These are phyloP conservation scores for Plagodis pulveraria DNA, from an alignment of 2,888 invertebrate species.

Conservation along the genomic window DNA sequence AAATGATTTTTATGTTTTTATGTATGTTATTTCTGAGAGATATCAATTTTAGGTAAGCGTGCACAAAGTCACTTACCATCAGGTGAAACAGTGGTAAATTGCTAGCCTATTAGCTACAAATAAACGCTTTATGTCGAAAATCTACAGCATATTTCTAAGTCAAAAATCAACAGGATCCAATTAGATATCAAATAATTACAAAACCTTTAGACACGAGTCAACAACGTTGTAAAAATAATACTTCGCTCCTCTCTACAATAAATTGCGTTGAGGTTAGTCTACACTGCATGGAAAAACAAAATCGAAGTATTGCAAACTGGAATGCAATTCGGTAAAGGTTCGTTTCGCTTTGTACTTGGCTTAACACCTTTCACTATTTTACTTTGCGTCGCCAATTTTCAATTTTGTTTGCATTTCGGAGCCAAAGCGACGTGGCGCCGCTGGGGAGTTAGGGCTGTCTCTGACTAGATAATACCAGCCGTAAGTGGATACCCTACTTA, in stretches of 20 bases:
- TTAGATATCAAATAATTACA: neutral
- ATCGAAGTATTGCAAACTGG: conserved; percentile 1
- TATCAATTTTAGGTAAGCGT: too few relatives aligned
- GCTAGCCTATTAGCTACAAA: too few relatives aligned
- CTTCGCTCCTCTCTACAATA: too few relatives aligned
- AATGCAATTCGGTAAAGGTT: conserved; percentile 8
- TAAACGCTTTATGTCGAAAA: too few relatives aligned
- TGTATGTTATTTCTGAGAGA: too few relatives aligned
- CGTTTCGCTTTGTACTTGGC: conserved; percentile 13
- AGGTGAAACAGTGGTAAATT: too few relatives aligned
- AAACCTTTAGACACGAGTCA: neutral
- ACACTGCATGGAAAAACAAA: neutral
- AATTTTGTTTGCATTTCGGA: conserved; percentile 35
- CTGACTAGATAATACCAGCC: too few relatives aligned
- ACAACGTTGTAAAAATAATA: neutral
- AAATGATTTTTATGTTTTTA: too few relatives aligned
- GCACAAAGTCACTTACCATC: too few relatives aligned
- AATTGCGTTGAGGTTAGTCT: too few relatives aligned
- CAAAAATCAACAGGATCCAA: neutral
- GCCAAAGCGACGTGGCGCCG: conserved; percentile 15
- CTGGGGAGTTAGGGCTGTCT: neutral
- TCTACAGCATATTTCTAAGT: neutral
- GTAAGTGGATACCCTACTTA: too few relatives aligned
- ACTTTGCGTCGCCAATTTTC: conserved; percentile 31
- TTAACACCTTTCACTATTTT: conserved; percentile 29